Evolutionary conservation across 1,140 invertebrate species (phyloP).

Genomic region (Gryon sp.): DNA sequence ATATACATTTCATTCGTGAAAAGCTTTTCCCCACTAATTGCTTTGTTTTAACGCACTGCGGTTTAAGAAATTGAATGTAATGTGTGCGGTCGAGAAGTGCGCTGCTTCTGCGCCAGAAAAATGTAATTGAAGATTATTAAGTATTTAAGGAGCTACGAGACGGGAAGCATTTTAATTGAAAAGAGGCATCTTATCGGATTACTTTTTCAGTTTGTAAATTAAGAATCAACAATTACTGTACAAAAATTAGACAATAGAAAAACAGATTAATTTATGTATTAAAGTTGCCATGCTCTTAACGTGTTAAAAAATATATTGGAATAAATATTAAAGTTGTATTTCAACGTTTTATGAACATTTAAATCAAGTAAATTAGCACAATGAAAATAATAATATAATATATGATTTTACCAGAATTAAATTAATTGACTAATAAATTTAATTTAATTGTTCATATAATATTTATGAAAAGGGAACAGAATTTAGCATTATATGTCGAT

Average conservation of each 20-base stretch:
- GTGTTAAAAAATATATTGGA: too few relatives aligned
- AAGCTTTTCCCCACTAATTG: constrained; percentile 47
- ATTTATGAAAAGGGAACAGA: too few relatives aligned
- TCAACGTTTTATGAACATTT: too few relatives aligned
- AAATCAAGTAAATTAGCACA: too few relatives aligned
- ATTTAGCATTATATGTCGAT: too few relatives aligned
- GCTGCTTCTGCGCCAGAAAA: constrained; percentile 4
- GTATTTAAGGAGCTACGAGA: constrained; percentile 6
- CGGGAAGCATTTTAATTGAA: constrained; percentile 18
- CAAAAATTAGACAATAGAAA: too few relatives aligned
- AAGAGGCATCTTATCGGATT: constrained; percentile 2
- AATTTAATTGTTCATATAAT: too few relatives aligned
- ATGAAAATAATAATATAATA: too few relatives aligned
- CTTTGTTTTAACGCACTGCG: constrained; percentile 56
- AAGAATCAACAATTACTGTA: neutral
- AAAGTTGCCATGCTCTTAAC: too few relatives aligned
- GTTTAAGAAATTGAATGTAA: constrained; percentile 55
- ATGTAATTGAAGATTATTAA: constrained; percentile 47
- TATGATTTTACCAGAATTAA: too few relatives aligned
- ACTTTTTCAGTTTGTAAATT: constrained; percentile 4
- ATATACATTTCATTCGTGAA: constrained; percentile 59
- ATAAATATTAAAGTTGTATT: too few relatives aligned
- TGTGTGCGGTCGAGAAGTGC: constrained; percentile 23
- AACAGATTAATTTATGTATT: neutral
- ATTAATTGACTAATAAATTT: too few relatives aligned